A percentile compares a stretch with the other conserved stretches of the same genome.
These are phyloP conservation scores for Acleris sparsana DNA, from an alignment of 2,888 invertebrate species.

Conservation along the genomic window DNA sequence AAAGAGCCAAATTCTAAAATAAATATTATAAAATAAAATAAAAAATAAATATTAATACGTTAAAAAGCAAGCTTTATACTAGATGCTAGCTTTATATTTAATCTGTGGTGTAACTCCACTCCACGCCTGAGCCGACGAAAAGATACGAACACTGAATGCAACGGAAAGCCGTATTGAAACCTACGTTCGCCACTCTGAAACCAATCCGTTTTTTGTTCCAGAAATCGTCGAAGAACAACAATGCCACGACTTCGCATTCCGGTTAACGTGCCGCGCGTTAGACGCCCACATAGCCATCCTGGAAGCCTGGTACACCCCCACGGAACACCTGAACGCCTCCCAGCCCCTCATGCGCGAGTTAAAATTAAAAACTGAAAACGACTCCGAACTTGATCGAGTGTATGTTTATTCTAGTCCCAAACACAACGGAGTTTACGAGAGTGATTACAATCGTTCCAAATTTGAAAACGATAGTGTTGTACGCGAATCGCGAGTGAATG, in stretches of 20 bases:
- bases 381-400: constrained; percentile 70
- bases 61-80: no score
- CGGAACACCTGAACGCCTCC: constrained; percentile 41
- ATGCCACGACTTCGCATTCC: constrained; percentile 84
- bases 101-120: no score
- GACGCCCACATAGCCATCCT: constrained; percentile 85
- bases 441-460: constrained; percentile 56
- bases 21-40: no score
- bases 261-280: constrained; percentile 85
- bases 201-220: constrained; percentile 65
- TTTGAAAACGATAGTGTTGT: constrained; percentile 52
- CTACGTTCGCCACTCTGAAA: neutral
- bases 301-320: constrained; percentile 84
- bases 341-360: constrained; percentile 52
- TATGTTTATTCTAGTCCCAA: constrained; percentile 77
- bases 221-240: constrained; percentile 86
- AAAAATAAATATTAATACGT: no score
- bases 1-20: no score
- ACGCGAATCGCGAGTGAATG: constrained; percentile 54
- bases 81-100: no score
- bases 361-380: constrained; percentile 67
- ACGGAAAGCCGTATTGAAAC: no score
- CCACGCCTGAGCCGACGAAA: no score
- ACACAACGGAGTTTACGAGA: constrained; percentile 71
- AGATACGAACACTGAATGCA: no score